phyloP scores from a whole-genome alignment of 2,797 vertebrate genomes.

The Protosalanx chinensis region DNA sequence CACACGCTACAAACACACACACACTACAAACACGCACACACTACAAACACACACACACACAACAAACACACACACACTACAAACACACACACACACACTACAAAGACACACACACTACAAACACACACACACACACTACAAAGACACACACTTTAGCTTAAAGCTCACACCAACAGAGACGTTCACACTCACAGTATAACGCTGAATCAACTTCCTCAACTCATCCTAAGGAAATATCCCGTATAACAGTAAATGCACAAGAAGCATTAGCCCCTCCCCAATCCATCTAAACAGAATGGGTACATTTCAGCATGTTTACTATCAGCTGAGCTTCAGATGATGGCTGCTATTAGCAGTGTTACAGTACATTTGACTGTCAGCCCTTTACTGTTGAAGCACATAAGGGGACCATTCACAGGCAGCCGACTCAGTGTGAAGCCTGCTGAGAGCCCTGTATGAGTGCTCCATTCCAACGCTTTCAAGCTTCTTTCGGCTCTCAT shows the following conservation, averaged over 20 bases:
- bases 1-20: neutral
- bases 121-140: neutral
- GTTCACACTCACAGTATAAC: neutral
- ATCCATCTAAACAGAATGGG: constrained; percentile 50
- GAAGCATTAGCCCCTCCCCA: constrained; percentile 41
- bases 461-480: constrained; percentile 67
- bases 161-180: neutral
- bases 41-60: neutral
- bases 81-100: neutral
- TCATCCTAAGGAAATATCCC: constrained; percentile 43
- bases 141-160: neutral
- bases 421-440: constrained; percentile 49
- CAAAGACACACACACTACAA: neutral
- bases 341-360: constrained; percentile 62
- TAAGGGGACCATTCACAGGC: constrained; percentile 37
- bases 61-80: neutral
- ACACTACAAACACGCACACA: neutral
- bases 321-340: constrained; percentile 31
- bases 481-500: constrained; percentile 62
- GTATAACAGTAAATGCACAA: constrained; percentile 53
- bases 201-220: constrained; percentile 25
- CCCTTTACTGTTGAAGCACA: constrained; percentile 40
- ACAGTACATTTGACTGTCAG: constrained; percentile 39
- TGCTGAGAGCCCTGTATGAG: constrained; percentile 61
- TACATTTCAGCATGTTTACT: constrained; percentile 27